phyloP scores from a whole-genome alignment of 2,113 vertebrate genomes.

The Mus pahari region DNA sequence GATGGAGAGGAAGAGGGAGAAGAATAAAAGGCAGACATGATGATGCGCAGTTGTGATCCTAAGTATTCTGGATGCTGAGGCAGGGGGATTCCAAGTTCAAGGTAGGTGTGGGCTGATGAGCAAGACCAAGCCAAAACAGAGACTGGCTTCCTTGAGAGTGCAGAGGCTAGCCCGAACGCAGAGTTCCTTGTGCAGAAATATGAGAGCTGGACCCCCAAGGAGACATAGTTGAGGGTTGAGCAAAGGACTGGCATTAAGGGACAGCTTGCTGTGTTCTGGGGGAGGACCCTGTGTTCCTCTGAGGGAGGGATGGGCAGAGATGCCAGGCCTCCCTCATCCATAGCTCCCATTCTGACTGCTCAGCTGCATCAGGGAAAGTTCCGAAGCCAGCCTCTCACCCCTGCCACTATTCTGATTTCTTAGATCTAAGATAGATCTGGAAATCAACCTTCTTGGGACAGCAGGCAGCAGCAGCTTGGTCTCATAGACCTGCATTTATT shows the following conservation, averaged over 20 bases:
- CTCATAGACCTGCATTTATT: background rate
- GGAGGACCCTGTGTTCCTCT: no score
- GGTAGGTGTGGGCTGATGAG: background rate
- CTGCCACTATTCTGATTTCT: background rate
- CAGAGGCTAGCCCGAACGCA: background rate
- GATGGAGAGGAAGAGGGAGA: background rate
- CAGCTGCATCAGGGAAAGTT: no score
- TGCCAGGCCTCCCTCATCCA: background rate
- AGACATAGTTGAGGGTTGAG: background rate
- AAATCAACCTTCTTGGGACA: background rate
- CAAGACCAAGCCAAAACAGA: background rate
- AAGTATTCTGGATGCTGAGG: background rate
- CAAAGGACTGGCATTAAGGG: background rate
- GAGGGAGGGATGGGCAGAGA: background rate
- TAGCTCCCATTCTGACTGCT: accelerated
- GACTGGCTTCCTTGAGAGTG: background rate
- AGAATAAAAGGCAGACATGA: background rate
- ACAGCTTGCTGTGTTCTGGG: background rate
- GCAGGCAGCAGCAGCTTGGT: background rate
- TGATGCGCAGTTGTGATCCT: background rate
- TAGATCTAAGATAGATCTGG: background rate
- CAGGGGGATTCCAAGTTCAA: background rate
- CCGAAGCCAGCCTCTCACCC: background rate
- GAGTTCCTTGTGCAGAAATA: background rate
- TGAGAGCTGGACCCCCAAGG: background rate